Conservation (phyloP, 2,113 vertebrate genomes). For the Cacatua alba region DNA sequence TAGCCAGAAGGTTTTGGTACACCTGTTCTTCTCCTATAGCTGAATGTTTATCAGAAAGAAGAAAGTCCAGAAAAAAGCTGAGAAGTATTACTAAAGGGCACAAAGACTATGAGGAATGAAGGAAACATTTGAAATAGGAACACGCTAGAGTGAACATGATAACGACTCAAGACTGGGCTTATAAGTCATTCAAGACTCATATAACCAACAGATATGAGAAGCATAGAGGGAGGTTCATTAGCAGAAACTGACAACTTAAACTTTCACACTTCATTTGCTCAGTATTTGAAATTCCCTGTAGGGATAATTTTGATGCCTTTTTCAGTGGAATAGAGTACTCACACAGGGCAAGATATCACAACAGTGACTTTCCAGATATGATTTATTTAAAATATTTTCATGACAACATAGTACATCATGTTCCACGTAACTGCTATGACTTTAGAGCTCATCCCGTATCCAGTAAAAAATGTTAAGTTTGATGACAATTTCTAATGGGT, state of each 20-base stretch:
- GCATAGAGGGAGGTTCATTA: not conserved
- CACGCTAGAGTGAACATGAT: not conserved
- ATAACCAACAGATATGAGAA: not conserved
- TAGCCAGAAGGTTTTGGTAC: not conserved
- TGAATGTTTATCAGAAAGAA: not conserved
- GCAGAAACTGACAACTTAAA: not conserved
- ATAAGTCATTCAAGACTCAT: not conserved
- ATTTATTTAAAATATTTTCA: not conserved
- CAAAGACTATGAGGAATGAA: not conserved
- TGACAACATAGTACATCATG: not conserved
- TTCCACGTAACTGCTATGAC: not conserved
- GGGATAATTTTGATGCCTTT: not conserved
- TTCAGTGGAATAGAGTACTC: not conserved
- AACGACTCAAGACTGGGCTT: not conserved
- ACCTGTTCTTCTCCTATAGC: not conserved
- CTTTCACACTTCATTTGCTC: not conserved
- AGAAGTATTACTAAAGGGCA: not conserved
- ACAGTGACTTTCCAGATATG: not conserved
- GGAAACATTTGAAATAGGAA: not conserved
- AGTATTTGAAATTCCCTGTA: not conserved
- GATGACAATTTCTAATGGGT: not conserved
- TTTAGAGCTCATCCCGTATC: not conserved
- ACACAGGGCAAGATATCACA: not conserved
- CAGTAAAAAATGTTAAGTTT: not conserved
- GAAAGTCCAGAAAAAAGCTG: not conserved